Evolutionary conservation across 30 jellyfish, hydroid and myxozoan species (phyloP), one percentile per base, ranked within the genome.

Genomic region (Cassiopea xamachana): DNA sequence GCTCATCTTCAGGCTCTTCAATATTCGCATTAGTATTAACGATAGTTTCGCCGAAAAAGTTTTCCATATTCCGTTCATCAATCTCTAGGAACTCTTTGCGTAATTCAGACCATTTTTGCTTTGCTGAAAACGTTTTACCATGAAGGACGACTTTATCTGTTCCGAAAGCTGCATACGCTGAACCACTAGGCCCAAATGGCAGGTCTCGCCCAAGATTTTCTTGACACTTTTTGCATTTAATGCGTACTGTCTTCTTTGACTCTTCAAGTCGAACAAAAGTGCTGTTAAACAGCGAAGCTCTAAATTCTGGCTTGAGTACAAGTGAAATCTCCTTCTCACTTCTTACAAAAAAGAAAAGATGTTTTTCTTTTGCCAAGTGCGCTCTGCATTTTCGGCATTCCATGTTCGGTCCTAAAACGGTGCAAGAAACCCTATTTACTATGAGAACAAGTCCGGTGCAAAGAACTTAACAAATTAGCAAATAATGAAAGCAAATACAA

Each of bases 121-220:
- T 85, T 46, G 84, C 69, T 5, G 87, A 60, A 79, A 92, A 82
- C 48, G 27, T 70, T 1, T 45, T n/a, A 69, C 95, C 90, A 49
- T 80, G 44, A 46, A 92, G 73, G 3, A 45, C 73, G 72, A 92
- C 86, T 17, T 85, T 86, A 43, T 86, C 96, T 13, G 82, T 12
- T 8, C 90, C 95, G 75, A 92, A 92, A 2, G 96, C 98, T 1
- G 55, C 45, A 73, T 67, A 92, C 14, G 55, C 72, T 5, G 90
- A 68, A 46, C 98, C 98, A 50, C 69, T 50, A 2, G 95, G 95
- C 14, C 98, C 98, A 86, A 67, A 92, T 14, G 95, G 95, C 49
- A 92, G 47, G 49, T 19, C 85, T 2, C 55, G 60, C 50, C 98
- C 98, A 43, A 92, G 15, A 64, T 92, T 92, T 44, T 61, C 90